Evolutionary conservation across 1,140 invertebrate genomes (phyloP), one percentile per base, ranked within the genome.

Genomic region (Meteorus sp.): DNA sequence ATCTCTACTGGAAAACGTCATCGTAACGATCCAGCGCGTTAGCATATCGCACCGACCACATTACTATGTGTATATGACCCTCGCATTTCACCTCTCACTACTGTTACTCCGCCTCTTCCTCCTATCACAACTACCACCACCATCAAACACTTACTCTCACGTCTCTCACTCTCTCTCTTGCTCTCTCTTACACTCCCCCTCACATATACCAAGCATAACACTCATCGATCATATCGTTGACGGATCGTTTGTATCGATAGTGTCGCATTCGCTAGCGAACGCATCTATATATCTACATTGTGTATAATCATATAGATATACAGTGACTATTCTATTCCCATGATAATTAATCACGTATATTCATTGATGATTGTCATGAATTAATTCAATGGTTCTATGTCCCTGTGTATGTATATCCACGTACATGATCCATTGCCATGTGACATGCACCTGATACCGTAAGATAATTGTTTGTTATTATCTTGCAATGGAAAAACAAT

Each of bases 1-100:
- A 60, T 60, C 59, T 60, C 59, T 17, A n/a, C 33, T 56, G 52
- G 59, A 60, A 60, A 60, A 60, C 52, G 59, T 60, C 59, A 60
- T 60, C 59, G 59, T 60, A 60, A 60, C 59, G 52, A 60, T 56
- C 52, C 33, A 47, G 23, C 39, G 51, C 59, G 59, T 60, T 60
- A 60, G 59, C 59, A 56, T 60, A 60, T 55, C 59, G 59, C 52
- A 45, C 25, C 29, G 25, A 13, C 56, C 33, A 47, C 37, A 55
- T 17, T 22, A 29, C 9, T 53, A 22, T 33, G 15, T 51, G 22
- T 35, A 39, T 8, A 22, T 47, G 23, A 9, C 1, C 13, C 22
- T 17, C 6, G 9, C 19, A 39, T 39, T 39, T 39, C 13, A 27
- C 25, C 22, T n/a, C 8, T 25, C 23, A 44, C 13, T 29, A 13